These are phyloP conservation scores for Premnoplex brunnescens DNA, from an alignment of 2,797 vertebrate genomes.

Conservation along the genomic window DNA sequence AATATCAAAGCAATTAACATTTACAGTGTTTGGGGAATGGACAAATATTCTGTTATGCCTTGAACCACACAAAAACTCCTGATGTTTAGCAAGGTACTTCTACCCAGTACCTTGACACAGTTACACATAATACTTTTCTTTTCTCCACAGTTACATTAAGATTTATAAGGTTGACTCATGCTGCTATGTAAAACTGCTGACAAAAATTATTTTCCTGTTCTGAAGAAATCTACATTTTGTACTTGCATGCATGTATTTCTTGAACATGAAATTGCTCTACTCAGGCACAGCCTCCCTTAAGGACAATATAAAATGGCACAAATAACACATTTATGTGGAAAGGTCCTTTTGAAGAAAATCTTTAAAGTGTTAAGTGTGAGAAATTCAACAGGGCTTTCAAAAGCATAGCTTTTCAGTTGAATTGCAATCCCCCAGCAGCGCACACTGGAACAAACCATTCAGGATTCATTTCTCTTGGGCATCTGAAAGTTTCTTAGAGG, in stretches of 20 bases:
- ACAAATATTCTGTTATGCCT: not conserved
- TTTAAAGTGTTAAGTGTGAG: not conserved
- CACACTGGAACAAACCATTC: constrained; percentile 13
- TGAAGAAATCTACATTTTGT: not conserved
- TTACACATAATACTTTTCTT: not conserved
- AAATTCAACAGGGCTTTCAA: constrained; percentile 2
- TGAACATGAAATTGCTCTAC: not conserved
- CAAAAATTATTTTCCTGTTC: not conserved
- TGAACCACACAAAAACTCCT: not conserved
- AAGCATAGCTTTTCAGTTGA: constrained; percentile 17
- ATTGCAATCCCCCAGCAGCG: constrained; percentile 17
- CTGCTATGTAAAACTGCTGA: not conserved
- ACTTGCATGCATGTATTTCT: not conserved
- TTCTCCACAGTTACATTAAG: not conserved
- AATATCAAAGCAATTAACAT: not conserved
- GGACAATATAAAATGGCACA: constrained; percentile 8
- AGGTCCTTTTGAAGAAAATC: not conserved
- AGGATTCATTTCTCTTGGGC: constrained; percentile 35
- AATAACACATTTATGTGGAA: not conserved
- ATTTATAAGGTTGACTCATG: not conserved
- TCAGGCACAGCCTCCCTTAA: not conserved
- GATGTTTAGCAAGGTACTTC: not conserved
- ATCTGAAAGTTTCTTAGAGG: constrained; percentile 5
- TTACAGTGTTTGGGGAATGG: not conserved
- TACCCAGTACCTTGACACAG: not conserved